phyloP scores from a whole-genome alignment of 1,140 invertebrate genomes.

The Penaeus vannamei region DNA sequence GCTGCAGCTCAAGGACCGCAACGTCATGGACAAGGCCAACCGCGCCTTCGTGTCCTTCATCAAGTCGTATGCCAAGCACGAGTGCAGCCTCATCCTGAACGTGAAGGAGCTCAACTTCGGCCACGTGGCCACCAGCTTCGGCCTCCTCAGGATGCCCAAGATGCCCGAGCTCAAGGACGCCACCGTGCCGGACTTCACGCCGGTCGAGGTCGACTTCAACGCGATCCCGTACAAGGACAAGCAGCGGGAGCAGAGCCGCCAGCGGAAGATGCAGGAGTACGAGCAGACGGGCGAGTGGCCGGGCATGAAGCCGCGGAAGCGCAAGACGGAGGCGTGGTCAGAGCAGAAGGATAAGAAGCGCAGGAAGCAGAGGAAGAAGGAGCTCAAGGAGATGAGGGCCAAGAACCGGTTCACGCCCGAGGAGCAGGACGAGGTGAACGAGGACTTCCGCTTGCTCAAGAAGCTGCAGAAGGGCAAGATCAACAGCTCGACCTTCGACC shows the following conservation, averaged over 20 bases:
- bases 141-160: conserved; percentile 88
- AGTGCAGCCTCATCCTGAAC: conserved; percentile 90
- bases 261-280: conserved; percentile 82
- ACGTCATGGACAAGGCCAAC: conserved; percentile 89
- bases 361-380: conserved; percentile 78
- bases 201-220: conserved; percentile 81
- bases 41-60: conserved; percentile 96
- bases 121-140: conserved; percentile 88
- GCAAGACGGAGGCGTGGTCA: conserved; percentile 85
- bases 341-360: conserved; percentile 79
- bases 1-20: conserved; percentile 80
- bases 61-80: conserved; percentile 94
- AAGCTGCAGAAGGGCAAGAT: conserved; percentile 90
- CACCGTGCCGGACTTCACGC: conserved; percentile 79
- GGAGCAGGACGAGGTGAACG: conserved; percentile 73
- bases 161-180: conserved; percentile 94
- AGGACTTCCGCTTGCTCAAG: conserved; percentile 86
- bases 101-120: conserved; percentile 92
- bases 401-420: conserved; percentile 73
- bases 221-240: conserved; percentile 79
- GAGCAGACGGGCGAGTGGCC: conserved; percentile 86
- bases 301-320: conserved; percentile 75
- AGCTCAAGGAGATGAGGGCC: conserved; percentile 77
- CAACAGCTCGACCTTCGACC: conserved; percentile 56
- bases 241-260: conserved; percentile 78